Evolutionary conservation across 2,888 invertebrate genomes (phyloP), one percentile per base, ranked within the genome.

Genomic region (Hirudinaria manillensis): DNA sequence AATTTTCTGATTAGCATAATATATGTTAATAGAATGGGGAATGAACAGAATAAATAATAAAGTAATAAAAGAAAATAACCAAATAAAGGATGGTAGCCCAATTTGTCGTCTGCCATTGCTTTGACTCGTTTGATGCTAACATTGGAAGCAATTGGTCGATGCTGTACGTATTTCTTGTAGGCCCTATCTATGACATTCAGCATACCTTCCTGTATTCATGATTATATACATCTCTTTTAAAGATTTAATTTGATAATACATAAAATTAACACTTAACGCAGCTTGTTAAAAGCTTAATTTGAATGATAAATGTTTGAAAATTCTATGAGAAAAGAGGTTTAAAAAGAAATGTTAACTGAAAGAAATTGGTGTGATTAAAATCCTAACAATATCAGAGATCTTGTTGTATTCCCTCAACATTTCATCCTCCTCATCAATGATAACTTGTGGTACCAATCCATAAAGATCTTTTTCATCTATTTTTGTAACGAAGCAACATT

Each of bases 71-170:
- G n/a, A n/a, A n/a, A 77, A 79, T 79, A 79, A 84, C 84, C 81
- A 79, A 86, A 89, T 82, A 89, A 87, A 74, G 91, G 92, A 87
- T 92, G 91, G 24, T 89, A 83, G 13, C 88, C 88, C 10, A 89
- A 86, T 6, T 88, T 88, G 4, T 74, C 10, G 13, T 53, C 38
- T 10, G 68, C 70, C 29, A 80, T 79, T 19, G 81, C 80, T 78
- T 98, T 98, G 19, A 92, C 90, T 78, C 95, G 89, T 79, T 90
- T 90, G 81, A 95, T 92, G 78, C 93, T 94, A 83, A 95, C 97
- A 0, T 89, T 88, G 0, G 96, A 94, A 0, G 99, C 93, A 0
- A 90, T 89, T 67, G 94, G 94, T 77, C 98, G 88, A 78, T 96
- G 93, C 79, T 90, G 89, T 0, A 93, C 82, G 86, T 98, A 99